Evolutionary conservation across 1,140 invertebrate genomes (phyloP), one percentile per base, ranked within the genome.

Genomic region (Saccostrea glomerata): DNA sequence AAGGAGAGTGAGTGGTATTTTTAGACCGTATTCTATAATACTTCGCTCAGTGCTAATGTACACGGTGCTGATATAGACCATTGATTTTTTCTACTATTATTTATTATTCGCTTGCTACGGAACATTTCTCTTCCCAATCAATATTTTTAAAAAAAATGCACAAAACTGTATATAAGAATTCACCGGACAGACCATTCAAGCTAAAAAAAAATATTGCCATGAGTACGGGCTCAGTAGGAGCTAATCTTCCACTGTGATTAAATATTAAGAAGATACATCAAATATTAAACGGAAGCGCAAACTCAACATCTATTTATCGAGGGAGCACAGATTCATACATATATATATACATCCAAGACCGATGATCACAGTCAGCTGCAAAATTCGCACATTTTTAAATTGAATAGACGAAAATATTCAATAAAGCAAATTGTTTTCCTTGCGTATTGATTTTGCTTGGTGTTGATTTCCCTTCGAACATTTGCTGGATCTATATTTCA

Each of bases 1-100:
- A 36, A 36, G 15, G 54, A 47, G 73, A 73, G 30, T 17, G 23
- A 6, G 54, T 20, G 83, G 17, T 60, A 85, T 60, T 85, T 40
- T 60, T 58, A 58, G 55, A 56, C 23, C n/a, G 5, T 63, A 13
- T n/a, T 20, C 30, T 58, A 58, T 60, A 63, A 58, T 60, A 25
- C 56, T 85, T 7, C 56, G n/a, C 13, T 85, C 30, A 60, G 17
- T 84, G 40, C n/a, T 84, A 55, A n/a, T 84, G 82, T 84, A 55
- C 23, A 54, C 54, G 36, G 82, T 6, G 12, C 4, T 84, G n/a
- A 55, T 84, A 84, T 84, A 55, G 54, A 84, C 17, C 82, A 84
- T 84, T 56, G 82, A 84, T 84, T 84, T 84, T 84, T 77, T 77
- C 70, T 25, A 77, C 82, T 84, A 84, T 84, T 84, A 84, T 84